These are phyloP conservation scores for Acrocephalus kingi DNA, from an alignment of 2,113 vertebrate species.

Conservation along the genomic window DNA sequence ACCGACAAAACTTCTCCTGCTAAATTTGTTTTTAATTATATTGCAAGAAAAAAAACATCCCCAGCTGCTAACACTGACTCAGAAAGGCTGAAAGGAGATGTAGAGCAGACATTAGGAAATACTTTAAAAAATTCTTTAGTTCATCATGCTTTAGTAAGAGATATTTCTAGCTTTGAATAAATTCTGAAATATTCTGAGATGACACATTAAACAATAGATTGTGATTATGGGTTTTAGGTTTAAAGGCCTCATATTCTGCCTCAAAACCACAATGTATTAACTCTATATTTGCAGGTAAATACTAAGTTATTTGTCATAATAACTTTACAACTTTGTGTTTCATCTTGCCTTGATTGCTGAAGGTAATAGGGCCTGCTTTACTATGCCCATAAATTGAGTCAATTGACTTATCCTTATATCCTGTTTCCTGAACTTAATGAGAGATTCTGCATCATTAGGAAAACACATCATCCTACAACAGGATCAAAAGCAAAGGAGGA, in stretches of 20 bases:
- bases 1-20: constrained; percentile 67
- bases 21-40: constrained; percentile 83
- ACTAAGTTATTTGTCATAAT: constrained; percentile 78
- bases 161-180: constrained; percentile 72
- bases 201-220: constrained; percentile 70
- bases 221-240: constrained; percentile 71
- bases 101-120: constrained; percentile 77
- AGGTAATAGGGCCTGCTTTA: constrained; percentile 81
- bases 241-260: constrained; percentile 70
- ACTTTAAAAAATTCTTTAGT: constrained; percentile 61
- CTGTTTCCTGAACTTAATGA: constrained; percentile 87
- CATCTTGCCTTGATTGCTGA: constrained; percentile 79
- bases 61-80: constrained; percentile 73
- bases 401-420: constrained; percentile 87
- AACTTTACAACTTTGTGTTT: constrained; percentile 80
- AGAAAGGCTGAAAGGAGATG: constrained; percentile 71
- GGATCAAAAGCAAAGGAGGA: constrained; percentile 81
- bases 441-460: constrained; percentile 85
- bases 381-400: constrained; percentile 85
- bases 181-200: constrained; percentile 70
- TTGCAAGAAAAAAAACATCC: constrained; percentile 72
- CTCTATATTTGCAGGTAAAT: constrained; percentile 77
- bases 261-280: constrained; percentile 73
- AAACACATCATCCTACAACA: constrained; percentile 81
- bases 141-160: constrained; percentile 72